Conservation (phyloP, 1,140 invertebrate genomes). For the Mya arenaria region DNA sequence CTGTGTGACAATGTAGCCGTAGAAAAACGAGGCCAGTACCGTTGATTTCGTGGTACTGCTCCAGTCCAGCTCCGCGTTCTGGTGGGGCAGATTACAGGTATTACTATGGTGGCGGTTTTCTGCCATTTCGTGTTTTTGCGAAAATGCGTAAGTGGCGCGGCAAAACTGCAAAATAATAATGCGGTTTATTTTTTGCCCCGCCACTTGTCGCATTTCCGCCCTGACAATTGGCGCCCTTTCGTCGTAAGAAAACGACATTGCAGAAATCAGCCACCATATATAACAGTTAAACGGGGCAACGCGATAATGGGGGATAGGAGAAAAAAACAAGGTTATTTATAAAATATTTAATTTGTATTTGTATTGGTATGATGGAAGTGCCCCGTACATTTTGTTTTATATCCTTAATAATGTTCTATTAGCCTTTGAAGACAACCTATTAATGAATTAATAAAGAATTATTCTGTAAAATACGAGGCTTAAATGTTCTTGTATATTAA, state of each 20-base stretch:
- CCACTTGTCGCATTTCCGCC: neutral
- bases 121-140: neutral
- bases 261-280: too few relatives aligned
- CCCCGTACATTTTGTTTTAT: neutral
- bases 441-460: neutral
- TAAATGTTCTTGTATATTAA: neutral
- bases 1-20: slow-evolving; percentile 88
- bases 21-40: slow-evolving; percentile 93
- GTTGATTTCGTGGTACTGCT: slow-evolving; percentile 88
- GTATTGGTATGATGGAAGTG: neutral
- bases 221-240: neutral
- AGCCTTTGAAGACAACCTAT: too few relatives aligned
- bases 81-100: slow-evolving; percentile 32
- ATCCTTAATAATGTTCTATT: neutral
- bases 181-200: neutral
- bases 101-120: too few relatives aligned
- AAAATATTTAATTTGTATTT: neutral
- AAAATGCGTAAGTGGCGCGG: neutral
- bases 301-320: too few relatives aligned
- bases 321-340: neutral
- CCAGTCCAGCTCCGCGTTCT: slow-evolving; percentile 89
- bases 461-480: neutral
- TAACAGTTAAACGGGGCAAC: too few relatives aligned
- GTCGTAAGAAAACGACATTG: too few relatives aligned
- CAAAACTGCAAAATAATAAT: neutral